These are phyloP conservation scores for Oncorhynchus tshawytscha DNA, from an alignment of 2,113 vertebrate species.

Conservation along the genomic window DNA sequence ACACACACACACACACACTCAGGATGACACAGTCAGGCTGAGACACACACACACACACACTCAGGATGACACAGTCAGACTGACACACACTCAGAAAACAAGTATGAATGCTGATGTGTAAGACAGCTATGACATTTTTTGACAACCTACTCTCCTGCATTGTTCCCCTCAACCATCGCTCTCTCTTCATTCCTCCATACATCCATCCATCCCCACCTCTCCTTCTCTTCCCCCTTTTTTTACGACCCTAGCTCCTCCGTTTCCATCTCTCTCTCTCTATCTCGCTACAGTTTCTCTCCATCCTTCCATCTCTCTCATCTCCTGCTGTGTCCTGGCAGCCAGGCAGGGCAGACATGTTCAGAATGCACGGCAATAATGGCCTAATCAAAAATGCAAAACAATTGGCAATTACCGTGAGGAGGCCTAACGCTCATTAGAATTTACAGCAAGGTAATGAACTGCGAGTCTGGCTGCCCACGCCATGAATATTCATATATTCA, in stretches of 20 bases:
- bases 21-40: too few species aligned
- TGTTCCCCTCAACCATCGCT: not conserved
- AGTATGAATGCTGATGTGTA: not conserved
- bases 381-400: conserved; percentile 99
- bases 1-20: too few species aligned
- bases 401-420: conserved; percentile 93
- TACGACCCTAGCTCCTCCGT: too few species aligned
- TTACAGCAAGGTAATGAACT: conserved; percentile 99
- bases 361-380: conserved; percentile 96
- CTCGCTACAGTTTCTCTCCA: conserved; percentile 24
- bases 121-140: not conserved
- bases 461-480: conserved; percentile 96
- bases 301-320: conserved; percentile 9
- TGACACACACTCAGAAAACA: conserved; percentile 2
- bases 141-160: not conserved
- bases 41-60: too few species aligned
- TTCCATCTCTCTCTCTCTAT: not conserved
- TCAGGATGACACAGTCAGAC: too few species aligned
- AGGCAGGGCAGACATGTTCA: conserved; percentile 80
- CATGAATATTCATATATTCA: conserved; percentile 94
- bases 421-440: conserved; percentile 99
- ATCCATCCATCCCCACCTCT: not conserved
- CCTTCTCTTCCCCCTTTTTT: too few species aligned
- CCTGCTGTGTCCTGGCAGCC: conserved; percentile 79
- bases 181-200: not conserved